Evolutionary conservation across 2,113 vertebrate species (phyloP).

Genomic region (human): DNA sequence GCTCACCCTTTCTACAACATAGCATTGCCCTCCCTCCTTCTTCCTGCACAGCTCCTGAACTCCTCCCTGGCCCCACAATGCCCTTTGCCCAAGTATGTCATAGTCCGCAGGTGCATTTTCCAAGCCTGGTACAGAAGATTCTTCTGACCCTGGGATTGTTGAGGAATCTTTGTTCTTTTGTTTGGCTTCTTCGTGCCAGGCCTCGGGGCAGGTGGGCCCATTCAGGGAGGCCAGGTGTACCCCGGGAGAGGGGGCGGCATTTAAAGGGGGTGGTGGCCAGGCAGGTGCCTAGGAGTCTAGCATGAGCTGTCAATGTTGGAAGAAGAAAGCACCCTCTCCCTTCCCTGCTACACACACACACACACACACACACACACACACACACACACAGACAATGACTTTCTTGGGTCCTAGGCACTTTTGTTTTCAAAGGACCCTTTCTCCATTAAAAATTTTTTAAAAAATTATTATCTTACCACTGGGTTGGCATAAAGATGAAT

Average conservation of each 20-base stretch:
- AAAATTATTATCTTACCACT: neutral
- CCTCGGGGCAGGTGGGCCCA: neutral
- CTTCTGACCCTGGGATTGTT: neutral
- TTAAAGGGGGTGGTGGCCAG: neutral
- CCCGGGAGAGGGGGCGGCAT: neutral
- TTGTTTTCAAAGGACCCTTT: neutral
- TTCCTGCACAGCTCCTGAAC: neutral
- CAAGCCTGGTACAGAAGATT: neutral
- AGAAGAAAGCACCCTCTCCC: neutral
- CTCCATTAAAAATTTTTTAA: neutral
- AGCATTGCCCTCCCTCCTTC: neutral
- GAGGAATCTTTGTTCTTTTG: neutral
- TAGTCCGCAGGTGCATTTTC: neutral
- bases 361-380: too few relatives aligned
- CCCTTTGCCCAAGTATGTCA: neutral
- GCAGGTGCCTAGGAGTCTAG: neutral
- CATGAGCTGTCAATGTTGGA: neutral
- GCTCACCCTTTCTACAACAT: too few relatives aligned
- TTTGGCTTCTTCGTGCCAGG: neutral
- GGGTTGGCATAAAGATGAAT: neutral
- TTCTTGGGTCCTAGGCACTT: neutral
- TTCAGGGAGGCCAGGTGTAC: neutral
- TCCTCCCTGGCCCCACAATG: neutral
- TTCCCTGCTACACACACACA: too few relatives aligned
- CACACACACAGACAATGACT: neutral